phyloP scores from a whole-genome alignment of 2,797 vertebrate genomes.

The Lates japonicus region DNA sequence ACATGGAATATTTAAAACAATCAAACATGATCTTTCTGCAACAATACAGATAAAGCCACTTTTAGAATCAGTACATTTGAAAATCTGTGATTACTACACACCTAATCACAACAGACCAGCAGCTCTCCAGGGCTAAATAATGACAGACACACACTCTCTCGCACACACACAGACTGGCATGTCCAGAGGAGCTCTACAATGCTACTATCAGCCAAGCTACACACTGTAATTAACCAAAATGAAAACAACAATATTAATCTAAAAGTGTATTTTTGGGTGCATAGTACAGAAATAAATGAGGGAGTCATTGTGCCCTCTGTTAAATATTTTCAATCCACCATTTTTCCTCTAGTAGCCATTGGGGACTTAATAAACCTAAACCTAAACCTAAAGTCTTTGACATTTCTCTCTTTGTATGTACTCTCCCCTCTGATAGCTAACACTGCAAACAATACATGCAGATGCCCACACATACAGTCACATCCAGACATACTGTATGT shows the following conservation, averaged over 20 bases:
- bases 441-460: neutral
- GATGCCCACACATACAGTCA: neutral
- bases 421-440: neutral
- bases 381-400: too few relatives aligned
- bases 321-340: neutral
- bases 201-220: neutral
- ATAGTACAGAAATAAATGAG: conserved; percentile 2
- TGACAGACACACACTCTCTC: conserved; percentile 21
- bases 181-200: neutral
- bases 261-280: conserved; percentile 1
- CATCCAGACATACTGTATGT: neutral
- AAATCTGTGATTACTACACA: conserved; percentile 38
- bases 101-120: conserved; percentile 49
- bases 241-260: conserved; percentile 8
- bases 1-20: conserved; percentile 13
- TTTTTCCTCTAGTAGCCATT: neutral
- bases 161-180: conserved; percentile 16
- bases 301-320: neutral
- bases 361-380: neutral
- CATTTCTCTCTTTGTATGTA: neutral
- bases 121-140: conserved; percentile 72
- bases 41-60: conserved; percentile 25
- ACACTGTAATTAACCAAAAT: neutral
- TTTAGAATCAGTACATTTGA: conserved; percentile 29
- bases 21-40: conserved; percentile 18